A percentile compares a stretch with the other conserved stretches of the same genome.
phyloP scores from a whole-genome alignment of 2,113 vertebrate species.

The Perca fluviatilis region DNA sequence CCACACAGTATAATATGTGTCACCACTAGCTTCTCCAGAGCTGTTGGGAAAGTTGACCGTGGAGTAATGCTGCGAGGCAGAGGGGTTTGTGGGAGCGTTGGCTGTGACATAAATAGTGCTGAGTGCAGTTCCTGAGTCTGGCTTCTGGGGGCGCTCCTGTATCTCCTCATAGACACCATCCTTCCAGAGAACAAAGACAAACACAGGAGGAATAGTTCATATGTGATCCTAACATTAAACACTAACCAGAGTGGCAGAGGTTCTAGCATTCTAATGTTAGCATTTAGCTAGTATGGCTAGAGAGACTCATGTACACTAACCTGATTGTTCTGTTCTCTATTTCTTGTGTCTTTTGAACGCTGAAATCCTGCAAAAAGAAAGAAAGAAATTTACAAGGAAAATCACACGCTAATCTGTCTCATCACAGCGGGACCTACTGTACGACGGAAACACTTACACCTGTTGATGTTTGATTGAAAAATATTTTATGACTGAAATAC shows the following conservation, averaged over 20 bases:
- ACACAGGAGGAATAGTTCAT: neutral
- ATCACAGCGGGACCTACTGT: neutral
- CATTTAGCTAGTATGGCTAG: neutral
- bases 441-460: neutral
- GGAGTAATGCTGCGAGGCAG: neutral
- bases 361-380: neutral
- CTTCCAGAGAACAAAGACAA: constrained; percentile 21
- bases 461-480: neutral
- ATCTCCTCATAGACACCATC: constrained; percentile 43
- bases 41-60: neutral
- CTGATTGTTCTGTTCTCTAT: neutral
- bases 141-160: constrained; percentile 9
- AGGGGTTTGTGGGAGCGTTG: constrained; percentile 8
- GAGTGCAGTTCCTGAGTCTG: neutral
- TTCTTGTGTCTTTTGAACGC: neutral
- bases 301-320: neutral
- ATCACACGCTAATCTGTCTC: neutral
- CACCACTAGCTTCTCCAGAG: neutral
- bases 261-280: neutral
- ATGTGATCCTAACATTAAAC: too few relatives aligned
- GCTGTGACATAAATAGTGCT: constrained; percentile 24
- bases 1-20: neutral
- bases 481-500: too few relatives aligned
- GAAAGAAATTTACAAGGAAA: neutral
- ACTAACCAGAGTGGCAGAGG: neutral